Conservation (phyloP, 2,888 invertebrate species). For the Drosophila ezoana region DNA sequence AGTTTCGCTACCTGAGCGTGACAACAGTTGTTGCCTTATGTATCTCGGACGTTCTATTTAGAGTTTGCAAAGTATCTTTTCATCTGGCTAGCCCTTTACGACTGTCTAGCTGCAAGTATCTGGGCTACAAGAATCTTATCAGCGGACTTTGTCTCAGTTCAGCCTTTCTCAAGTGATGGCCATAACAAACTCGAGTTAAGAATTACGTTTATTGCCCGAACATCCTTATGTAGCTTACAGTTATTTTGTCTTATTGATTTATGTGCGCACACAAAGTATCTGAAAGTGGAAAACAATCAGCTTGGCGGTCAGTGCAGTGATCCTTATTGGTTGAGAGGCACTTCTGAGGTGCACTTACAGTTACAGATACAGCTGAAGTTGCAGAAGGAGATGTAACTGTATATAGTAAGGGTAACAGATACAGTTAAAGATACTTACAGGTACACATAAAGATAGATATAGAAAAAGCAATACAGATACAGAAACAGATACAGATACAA, state of each 20-base stretch:
- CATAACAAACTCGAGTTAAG: conserved; percentile 22
- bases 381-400: background rate
- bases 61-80: conserved; percentile 34
- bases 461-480: background rate
- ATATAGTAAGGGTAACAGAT: background rate
- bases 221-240: conserved; percentile 39
- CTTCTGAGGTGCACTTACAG: background rate
- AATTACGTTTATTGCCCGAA: conserved; percentile 40
- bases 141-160: conserved; percentile 21
- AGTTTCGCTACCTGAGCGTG: conserved; percentile 43
- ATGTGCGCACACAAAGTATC: conserved; percentile 37
- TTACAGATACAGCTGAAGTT: background rate
- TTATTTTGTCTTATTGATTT: conserved; percentile 50
- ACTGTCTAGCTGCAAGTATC: conserved; percentile 15
- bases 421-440: background rate
- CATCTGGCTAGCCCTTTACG: conserved; percentile 23
- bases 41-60: conserved; percentile 13
- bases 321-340: background rate
- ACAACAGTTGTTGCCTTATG: conserved; percentile 10
- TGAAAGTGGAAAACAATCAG: background rate
- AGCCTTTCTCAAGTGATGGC: conserved; percentile 17
- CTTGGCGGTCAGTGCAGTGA: conserved; percentile 8
- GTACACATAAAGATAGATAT: background rate
- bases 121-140: conserved; percentile 37
- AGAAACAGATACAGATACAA: conserved; percentile 1